Percentiles rank a stretch among this genome's conserved stretches.
These are phyloP conservation scores for Speoplatyrhinus poulsoni DNA, from an alignment of 2,113 vertebrate species.

Conservation along the genomic window DNA sequence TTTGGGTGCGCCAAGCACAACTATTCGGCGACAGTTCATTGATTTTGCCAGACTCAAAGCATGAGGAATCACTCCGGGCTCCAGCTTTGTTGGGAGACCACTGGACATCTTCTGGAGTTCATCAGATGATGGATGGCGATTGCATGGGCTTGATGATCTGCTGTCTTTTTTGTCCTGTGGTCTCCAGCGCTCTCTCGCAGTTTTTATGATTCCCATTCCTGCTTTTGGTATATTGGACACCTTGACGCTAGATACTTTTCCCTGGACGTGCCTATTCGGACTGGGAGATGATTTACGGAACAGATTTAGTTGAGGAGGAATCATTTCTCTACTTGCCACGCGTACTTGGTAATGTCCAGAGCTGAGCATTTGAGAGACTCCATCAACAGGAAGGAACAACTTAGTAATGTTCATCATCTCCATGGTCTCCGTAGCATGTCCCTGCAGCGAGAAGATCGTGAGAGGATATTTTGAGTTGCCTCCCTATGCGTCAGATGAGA, in stretches of 20 bases:
- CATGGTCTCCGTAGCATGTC: constrained; percentile 33
- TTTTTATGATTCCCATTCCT: constrained; percentile 62
- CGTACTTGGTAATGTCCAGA: constrained; percentile 40
- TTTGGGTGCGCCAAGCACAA: constrained; percentile 74
- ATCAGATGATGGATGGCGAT: constrained; percentile 43
- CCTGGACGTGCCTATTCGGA: not conserved
- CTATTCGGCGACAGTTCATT: constrained; percentile 72
- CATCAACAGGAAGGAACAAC: constrained; percentile 63
- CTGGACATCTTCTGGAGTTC: constrained; percentile 34
- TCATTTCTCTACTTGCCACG: constrained; percentile 13
- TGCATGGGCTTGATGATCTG: constrained; percentile 62
- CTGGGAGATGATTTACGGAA: constrained; percentile 11
- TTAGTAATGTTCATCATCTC: constrained; percentile 71
- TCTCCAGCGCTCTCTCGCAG: constrained; percentile 57
- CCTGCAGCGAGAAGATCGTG: constrained; percentile 20
- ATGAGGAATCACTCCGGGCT: constrained; percentile 10
- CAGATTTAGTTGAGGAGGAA: constrained; percentile 1
- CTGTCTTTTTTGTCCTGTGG: constrained; percentile 47
- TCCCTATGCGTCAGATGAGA: constrained; percentile 26
- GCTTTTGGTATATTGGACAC: constrained; percentile 49
- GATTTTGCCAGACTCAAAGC: constrained; percentile 53
- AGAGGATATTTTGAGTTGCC: not conserved
- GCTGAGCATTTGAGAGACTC: constrained; percentile 63
- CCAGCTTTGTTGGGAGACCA: constrained; percentile 35
- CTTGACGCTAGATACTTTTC: constrained; percentile 33